phyloP scores from a whole-genome alignment of 2,113 vertebrate genomes.

The Electrona antarctica region DNA sequence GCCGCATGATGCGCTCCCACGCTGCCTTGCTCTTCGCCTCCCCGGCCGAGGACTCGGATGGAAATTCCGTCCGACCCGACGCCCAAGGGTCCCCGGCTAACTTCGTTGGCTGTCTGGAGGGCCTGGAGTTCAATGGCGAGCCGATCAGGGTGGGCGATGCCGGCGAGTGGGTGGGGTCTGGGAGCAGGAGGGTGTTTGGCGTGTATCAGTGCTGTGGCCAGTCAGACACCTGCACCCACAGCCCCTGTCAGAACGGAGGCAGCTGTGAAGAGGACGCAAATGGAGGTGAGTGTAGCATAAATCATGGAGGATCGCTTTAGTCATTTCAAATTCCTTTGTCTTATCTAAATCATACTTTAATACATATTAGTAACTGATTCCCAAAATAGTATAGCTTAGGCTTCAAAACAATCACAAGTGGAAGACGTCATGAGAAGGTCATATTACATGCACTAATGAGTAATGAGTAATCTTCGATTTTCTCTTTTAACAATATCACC shows the following conservation, averaged over 20 bases:
- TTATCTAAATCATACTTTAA: too few species aligned
- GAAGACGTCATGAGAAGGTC: too few species aligned
- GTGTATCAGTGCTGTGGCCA: slow-evolving; percentile 83
- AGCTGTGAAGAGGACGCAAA: slow-evolving; percentile 74
- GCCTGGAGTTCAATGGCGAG: slow-evolving; percentile 80
- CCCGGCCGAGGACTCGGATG: neutral
- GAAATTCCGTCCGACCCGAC: slow-evolving; percentile 13
- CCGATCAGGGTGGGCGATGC: slow-evolving; percentile 66
- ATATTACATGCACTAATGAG: too few species aligned
- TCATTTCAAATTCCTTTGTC: too few species aligned
- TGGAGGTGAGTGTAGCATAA: slow-evolving; percentile 78
- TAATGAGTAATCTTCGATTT: too few species aligned
- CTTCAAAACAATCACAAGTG: too few species aligned
- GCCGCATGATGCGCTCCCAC: slow-evolving; percentile 65
- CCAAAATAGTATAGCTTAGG: too few species aligned
- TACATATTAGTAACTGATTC: too few species aligned
- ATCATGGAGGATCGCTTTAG: neutral
- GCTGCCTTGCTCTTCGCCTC: slow-evolving; percentile 82
- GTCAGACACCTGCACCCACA: slow-evolving; percentile 70
- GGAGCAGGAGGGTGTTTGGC: slow-evolving; percentile 77
- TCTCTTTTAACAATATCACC: too few species aligned
- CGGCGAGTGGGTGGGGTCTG: slow-evolving; percentile 50
- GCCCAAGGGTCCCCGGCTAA: slow-evolving; percentile 30
- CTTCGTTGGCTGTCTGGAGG: slow-evolving; percentile 88
- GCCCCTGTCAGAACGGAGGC: slow-evolving; percentile 85